phyloP scores from a whole-genome alignment of 2,797 vertebrate species.

The Enteromius radiatus region DNA sequence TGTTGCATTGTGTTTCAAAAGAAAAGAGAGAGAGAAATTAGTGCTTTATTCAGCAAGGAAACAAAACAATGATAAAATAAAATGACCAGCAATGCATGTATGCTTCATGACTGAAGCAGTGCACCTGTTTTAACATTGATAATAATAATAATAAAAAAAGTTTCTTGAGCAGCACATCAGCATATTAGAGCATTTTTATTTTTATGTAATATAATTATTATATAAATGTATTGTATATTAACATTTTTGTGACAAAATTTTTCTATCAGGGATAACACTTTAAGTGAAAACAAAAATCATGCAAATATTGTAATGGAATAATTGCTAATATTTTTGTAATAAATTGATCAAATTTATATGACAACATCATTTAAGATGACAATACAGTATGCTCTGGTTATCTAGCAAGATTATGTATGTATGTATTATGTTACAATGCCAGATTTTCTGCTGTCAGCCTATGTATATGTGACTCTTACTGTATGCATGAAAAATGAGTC shows the following conservation, averaged over 20 bases:
- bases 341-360: not conserved
- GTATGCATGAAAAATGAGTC: not conserved
- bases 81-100: not conserved
- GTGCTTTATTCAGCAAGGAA: not conserved
- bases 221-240: not conserved
- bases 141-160: not conserved
- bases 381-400: not conserved
- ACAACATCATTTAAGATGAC: not conserved
- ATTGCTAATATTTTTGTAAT: not conserved
- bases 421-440: not conserved
- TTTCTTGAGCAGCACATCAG: not conserved
- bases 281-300: no score
- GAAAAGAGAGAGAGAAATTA: not conserved
- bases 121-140: not conserved
- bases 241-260: not conserved
- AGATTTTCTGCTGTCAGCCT: not conserved
- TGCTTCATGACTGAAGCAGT: not conserved
- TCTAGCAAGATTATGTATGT: not conserved
- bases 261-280: not conserved
- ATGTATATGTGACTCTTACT: not conserved
- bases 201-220: no score
- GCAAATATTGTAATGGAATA: not conserved
- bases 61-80: not conserved
- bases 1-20: not conserved
- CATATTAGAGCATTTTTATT: not conserved